Conservation (phyloP, 2,888 invertebrate species). For the Thalpophila matura region DNA sequence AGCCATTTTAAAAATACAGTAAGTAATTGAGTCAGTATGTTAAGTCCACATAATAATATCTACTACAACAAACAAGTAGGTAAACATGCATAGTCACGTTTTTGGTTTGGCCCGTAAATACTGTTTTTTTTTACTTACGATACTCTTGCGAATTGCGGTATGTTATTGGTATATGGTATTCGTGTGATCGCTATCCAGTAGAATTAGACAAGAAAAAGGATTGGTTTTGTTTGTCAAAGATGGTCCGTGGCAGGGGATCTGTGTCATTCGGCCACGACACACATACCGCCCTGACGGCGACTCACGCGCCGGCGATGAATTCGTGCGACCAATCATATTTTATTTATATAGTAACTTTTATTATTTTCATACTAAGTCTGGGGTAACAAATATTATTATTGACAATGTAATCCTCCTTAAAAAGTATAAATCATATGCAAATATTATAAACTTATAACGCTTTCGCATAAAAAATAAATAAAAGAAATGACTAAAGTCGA, state of each 20-base stretch:
- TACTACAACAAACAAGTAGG: constrained; percentile 21
- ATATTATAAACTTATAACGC: no score
- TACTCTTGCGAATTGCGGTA: constrained; percentile 36
- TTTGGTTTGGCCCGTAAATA: neutral
- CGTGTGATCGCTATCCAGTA: constrained; percentile 54
- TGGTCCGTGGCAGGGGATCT: constrained; percentile 78
- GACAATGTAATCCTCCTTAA: neutral
- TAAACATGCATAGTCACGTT: constrained; percentile 25
- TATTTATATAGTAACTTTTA: constrained; percentile 34
- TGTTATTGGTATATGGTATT: no score
- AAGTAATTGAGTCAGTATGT: constrained; percentile 25
- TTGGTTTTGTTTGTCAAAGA: constrained; percentile 78
- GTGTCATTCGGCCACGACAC: constrained; percentile 87
- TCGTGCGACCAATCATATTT: constrained; percentile 69
- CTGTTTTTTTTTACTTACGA: constrained; percentile 22
- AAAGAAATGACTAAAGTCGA: neutral
- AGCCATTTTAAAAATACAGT: constrained; percentile 1
- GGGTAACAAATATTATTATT: neutral
- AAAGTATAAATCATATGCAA: neutral
- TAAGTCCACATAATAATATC: constrained; percentile 33
- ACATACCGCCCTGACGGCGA: constrained; percentile 78
- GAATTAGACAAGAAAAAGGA: constrained; percentile 71
- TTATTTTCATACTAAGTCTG: constrained; percentile 24
- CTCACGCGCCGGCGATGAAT: constrained; percentile 76
- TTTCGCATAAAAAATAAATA: no score